Conservation (phyloP, 1,140 invertebrate species). For the Mizuhopecten yessoensis region DNA sequence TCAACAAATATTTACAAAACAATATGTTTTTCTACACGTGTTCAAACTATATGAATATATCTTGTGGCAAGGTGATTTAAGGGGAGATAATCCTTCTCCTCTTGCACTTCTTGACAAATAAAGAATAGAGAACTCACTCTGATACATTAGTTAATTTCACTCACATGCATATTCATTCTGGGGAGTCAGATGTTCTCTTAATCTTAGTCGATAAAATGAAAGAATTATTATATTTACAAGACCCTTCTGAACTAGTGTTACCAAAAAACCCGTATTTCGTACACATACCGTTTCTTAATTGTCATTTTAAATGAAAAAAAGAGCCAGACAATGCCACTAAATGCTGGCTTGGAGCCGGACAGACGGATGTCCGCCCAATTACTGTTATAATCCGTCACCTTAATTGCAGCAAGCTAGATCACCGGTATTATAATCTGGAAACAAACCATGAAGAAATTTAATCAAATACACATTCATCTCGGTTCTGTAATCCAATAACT, state of each 20-base stretch:
- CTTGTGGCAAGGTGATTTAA: not conserved
- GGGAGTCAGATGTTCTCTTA: not conserved
- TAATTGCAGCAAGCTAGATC: conserved; percentile 32
- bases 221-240: not conserved
- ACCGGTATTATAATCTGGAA: not conserved
- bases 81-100: not conserved
- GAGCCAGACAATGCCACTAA: not conserved
- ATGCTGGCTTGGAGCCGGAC: not conserved
- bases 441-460: conserved; percentile 35
- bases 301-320: conserved; percentile 18
- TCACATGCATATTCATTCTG: not conserved
- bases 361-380: conserved; percentile 9
- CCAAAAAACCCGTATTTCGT: not conserved
- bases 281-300: not conserved
- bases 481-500: not conserved
- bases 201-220: not conserved
- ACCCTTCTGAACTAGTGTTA: not conserved
- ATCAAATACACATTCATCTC: conserved; percentile 32
- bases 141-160: not conserved
- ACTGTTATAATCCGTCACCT: not conserved
- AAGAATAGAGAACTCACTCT: too few species aligned
- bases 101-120: not conserved
- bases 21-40: too few species aligned
- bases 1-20: too few species aligned
- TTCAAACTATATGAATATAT: too few species aligned